These are phyloP conservation scores for Taurulus bubalis DNA, from an alignment of 2,113 vertebrate genomes.

Conservation along the genomic window DNA sequence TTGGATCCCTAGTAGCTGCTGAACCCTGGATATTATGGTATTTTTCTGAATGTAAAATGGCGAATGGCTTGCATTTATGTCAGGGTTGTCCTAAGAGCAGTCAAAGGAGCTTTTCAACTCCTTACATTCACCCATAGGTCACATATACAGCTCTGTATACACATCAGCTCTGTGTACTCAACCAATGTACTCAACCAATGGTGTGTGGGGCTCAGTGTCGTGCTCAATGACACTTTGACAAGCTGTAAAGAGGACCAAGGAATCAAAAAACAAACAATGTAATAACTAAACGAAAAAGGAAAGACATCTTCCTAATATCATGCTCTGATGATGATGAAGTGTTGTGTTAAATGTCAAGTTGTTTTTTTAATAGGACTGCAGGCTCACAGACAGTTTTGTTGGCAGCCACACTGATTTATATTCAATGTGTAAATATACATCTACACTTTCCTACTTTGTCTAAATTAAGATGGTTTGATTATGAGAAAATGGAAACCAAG, in stretches of 20 bases:
- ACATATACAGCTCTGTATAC: too few relatives aligned
- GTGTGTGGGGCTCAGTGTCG: not conserved
- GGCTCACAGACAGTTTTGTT: not conserved
- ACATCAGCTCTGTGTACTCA: too few relatives aligned
- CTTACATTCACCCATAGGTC: not conserved
- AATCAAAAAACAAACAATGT: not conserved
- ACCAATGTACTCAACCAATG: not conserved
- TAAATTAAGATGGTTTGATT: not conserved
- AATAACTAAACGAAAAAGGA: not conserved
- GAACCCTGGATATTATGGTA: too few relatives aligned
- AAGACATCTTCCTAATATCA: not conserved
- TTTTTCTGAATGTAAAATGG: not conserved
- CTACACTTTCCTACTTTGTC: not conserved
- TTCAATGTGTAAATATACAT: not conserved
- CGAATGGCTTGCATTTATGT: not conserved
- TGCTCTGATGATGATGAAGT: not conserved
- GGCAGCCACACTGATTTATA: not conserved
- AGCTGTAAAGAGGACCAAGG: not conserved
- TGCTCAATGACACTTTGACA: not conserved
- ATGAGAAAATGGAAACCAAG: not conserved
- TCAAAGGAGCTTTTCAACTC: not conserved
- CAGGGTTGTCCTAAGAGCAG: not conserved
- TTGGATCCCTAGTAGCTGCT: too few relatives aligned
- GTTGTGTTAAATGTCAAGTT: slow-evolving; percentile 14
- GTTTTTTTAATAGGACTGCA: not conserved